These are phyloP conservation scores for Drosophila serrata DNA, from an alignment of 1,140 invertebrate genomes.

Conservation along the genomic window DNA sequence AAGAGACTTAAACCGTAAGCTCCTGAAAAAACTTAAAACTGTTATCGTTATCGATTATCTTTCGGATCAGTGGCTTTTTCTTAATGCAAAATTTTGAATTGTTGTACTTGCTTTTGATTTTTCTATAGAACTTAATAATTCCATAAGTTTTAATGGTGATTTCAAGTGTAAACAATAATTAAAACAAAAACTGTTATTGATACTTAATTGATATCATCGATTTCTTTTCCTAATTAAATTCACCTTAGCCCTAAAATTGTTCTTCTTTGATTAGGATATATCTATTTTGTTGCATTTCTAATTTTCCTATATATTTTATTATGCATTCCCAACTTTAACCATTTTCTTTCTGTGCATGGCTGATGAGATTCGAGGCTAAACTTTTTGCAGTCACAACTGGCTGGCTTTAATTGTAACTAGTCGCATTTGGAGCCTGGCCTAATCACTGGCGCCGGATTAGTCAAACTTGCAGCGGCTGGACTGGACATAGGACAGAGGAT, in stretches of 20 bases:
- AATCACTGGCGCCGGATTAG: conserved; percentile 76
- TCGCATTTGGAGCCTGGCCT: conserved; percentile 72
- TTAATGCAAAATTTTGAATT: too few relatives aligned
- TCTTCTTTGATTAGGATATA: neutral
- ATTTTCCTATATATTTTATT: neutral
- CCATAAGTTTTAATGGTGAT: too few relatives aligned
- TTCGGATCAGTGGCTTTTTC: too few relatives aligned
- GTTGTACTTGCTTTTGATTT: too few relatives aligned
- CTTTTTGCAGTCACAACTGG: conserved; percentile 47
- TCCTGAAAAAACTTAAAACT: too few relatives aligned
- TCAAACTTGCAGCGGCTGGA: conserved; percentile 22
- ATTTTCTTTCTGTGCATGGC: conserved; percentile 5
- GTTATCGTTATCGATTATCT: too few relatives aligned
- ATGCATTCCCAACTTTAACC: neutral
- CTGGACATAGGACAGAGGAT: neutral
- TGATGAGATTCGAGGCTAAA: conserved; percentile 21
- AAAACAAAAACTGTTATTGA: neutral
- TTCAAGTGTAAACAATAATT: too few relatives aligned
- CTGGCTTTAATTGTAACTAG: conserved; percentile 77
- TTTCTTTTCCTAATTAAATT: neutral
- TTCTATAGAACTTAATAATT: too few relatives aligned
- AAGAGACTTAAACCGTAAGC: too few relatives aligned
- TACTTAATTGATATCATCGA: neutral
- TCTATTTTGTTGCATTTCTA: neutral
- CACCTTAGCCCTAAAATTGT: neutral